Base-by-base conservation (phyloP, 1,140 invertebrate species). In the Nymphalis io region DNA sequence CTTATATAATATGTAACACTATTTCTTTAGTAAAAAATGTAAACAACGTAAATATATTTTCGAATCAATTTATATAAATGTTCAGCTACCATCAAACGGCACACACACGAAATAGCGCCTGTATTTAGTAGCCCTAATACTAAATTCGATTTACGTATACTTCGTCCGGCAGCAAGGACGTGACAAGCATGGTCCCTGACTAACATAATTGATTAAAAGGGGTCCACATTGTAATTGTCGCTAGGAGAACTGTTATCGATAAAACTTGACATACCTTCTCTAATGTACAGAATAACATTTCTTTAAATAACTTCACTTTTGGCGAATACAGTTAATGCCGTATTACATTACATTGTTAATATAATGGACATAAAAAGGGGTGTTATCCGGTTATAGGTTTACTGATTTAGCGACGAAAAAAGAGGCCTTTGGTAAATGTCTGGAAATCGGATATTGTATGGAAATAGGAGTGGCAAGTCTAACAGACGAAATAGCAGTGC, bases 111-210 rank as follows among this genome's bases (percentile, higher is more conserved):
- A 51, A 51, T 11, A n/a, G 46, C 46, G 46, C 18, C 16, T 18
- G 5, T 33, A 33, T 33, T 51, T 51, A 65, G 44, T 46, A 42
- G 59, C 3, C 21, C 46, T 65, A 38, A 57, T 65, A 66, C 21
- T 40, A 38, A 69, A 69, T 62, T 62, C 67, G 21, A 69, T 57
- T 15, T 48, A 38, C 68, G 68, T 64, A 21, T 39, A 39, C 68
- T 4, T 27, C 40, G 39, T 64, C 68, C 68, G 68, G 68, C 53
- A 33, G 20, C 13, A 27, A 23, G 8, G 55, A 70, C 68, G 68
- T 70, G 68, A 62, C 68, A 18, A 11, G 60, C 60, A 70, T 64
- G 27, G 38, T 39, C 33, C 60, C 60, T 42, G 60, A 55, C 51
- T 27, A 62, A 53, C 38, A 16, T 16, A 48, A 63, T 62, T 58